Evolutionary conservation across 2,113 vertebrate species (phyloP).

Genomic region (Sylvia atricapilla): DNA sequence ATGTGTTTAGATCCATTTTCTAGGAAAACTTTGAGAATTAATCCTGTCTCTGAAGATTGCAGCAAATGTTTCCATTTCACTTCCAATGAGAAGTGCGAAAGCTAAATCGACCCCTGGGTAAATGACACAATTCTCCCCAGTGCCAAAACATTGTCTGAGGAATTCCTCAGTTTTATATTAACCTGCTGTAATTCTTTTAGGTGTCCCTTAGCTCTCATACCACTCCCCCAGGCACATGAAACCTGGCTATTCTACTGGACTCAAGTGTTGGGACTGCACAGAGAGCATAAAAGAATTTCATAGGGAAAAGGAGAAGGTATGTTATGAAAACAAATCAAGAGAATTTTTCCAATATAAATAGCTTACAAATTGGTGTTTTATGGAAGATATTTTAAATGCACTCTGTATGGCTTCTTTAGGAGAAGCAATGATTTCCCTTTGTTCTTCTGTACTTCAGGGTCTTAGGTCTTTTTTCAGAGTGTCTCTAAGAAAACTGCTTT

Average conservation of each 20-base stretch:
- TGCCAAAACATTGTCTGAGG: constrained; percentile 30
- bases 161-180: constrained; percentile 32
- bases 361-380: neutral
- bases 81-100: constrained; percentile 32
- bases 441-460: neutral
- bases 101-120: constrained; percentile 7
- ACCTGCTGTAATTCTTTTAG: constrained; percentile 49
- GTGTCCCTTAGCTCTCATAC: constrained; percentile 30
- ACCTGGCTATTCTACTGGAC: neutral
- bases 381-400: neutral
- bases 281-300: neutral
- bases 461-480: neutral
- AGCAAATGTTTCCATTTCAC: neutral
- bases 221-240: neutral
- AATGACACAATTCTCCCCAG: constrained; percentile 52
- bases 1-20: neutral
- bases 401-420: neutral
- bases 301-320: neutral
- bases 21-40: neutral
- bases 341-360: neutral
- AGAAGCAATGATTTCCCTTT: neutral
- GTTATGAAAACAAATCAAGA: neutral
- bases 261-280: neutral
- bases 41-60: neutral
- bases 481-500: neutral